Percentiles rank a stretch among this genome's conserved stretches.
Evolutionary conservation across 2,113 vertebrate species (phyloP).

Genomic region (Gnathonemus longibarbis): DNA sequence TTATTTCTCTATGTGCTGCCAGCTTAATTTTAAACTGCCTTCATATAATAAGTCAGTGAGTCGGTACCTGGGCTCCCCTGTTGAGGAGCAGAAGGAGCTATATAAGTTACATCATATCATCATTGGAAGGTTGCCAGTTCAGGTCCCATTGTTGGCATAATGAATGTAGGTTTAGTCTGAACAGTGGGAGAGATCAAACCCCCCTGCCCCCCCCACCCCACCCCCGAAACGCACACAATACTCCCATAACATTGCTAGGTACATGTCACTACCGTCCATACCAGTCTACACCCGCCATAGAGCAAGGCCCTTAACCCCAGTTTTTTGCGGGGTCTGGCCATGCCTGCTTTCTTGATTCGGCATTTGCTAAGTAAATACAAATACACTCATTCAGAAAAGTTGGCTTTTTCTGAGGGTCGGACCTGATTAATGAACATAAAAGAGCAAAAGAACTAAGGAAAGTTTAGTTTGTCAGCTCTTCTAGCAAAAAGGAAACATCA

Average conservation of each 20-base stretch:
- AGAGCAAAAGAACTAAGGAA: not conserved
- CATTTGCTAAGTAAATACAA: not conserved
- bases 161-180: not conserved
- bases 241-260: not conserved
- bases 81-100: not conserved
- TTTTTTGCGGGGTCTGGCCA: not conserved
- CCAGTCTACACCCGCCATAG: not conserved
- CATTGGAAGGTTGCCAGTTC: not conserved
- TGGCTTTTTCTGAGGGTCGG: not conserved
- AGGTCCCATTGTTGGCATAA: not conserved
- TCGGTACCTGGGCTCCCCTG: not conserved
- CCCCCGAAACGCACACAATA: not conserved
- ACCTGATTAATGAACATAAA: not conserved
- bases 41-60: not conserved
- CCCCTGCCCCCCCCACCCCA: not conserved
- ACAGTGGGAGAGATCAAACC: not conserved
- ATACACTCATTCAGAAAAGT: not conserved
- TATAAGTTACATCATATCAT: not conserved
- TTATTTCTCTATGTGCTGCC: not conserved
- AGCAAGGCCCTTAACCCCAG: not conserved
- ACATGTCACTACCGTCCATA: not conserved
- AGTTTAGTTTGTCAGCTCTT: not conserved
- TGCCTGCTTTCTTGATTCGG: not conserved
- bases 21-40: not conserved
- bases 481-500: not conserved